Evolutionary conservation across 2,113 vertebrate genomes (phyloP).

Genomic region (Gambusia affinis): DNA sequence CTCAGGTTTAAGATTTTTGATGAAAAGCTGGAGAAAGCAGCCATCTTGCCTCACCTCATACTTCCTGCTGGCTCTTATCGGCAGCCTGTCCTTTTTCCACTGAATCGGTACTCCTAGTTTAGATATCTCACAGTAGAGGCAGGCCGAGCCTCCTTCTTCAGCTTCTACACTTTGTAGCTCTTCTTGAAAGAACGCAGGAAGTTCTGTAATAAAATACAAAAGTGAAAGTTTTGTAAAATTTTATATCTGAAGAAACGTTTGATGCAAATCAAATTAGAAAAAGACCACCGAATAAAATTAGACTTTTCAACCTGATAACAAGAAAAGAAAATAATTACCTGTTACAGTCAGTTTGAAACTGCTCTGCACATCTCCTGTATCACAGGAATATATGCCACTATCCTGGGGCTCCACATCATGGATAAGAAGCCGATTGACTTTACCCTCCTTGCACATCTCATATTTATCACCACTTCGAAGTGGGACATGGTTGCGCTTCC

Average conservation of each 20-base stretch:
- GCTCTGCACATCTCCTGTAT: slow-evolving; percentile 83
- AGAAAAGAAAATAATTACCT: slow-evolving; percentile 74
- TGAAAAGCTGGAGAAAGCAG: slow-evolving; percentile 70
- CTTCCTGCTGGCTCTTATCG: slow-evolving; percentile 45
- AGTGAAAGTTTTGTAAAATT: slow-evolving; percentile 5
- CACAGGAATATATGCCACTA: slow-evolving; percentile 86
- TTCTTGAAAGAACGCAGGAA: slow-evolving; percentile 56
- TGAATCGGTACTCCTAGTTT: slow-evolving; percentile 45
- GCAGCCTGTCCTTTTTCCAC: slow-evolving; percentile 58
- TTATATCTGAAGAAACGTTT: neutral
- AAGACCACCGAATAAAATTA: neutral
- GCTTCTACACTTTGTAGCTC: slow-evolving; percentile 32
- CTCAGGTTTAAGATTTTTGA: slow-evolving; percentile 69
- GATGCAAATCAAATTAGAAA: neutral
- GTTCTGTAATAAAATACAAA: slow-evolving; percentile 46
- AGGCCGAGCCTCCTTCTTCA: slow-evolving; percentile 42
- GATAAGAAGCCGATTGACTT: slow-evolving; percentile 82
- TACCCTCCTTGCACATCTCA: slow-evolving; percentile 76
- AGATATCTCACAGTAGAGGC: slow-evolving; percentile 59
- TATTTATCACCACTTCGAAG: slow-evolving; percentile 84
- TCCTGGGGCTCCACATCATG: slow-evolving; percentile 81
- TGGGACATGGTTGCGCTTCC: slow-evolving; percentile 84
- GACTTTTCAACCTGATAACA: neutral
- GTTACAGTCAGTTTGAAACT: slow-evolving; percentile 83
- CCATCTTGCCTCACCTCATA: slow-evolving; percentile 75